phyloP scores from a whole-genome alignment of 2,113 vertebrate genomes.

The Vulpes ferrilata region DNA sequence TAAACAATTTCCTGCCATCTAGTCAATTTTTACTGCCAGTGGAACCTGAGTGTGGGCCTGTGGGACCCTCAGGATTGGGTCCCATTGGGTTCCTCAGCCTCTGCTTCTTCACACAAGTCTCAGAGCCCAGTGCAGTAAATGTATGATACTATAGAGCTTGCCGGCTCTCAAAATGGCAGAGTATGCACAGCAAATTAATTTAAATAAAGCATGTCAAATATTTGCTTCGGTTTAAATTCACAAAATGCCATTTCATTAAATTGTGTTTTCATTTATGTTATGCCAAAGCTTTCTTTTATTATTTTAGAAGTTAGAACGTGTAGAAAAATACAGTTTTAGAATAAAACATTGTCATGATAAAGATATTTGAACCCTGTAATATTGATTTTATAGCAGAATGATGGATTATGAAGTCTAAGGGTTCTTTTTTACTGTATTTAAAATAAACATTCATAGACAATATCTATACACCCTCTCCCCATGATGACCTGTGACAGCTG shows the following conservation, averaged over 20 bases:
- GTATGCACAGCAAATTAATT: constrained; percentile 65
- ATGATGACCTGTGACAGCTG: background rate
- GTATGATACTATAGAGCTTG: background rate
- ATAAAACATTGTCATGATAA: constrained; percentile 42
- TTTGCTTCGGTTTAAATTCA: constrained; percentile 74
- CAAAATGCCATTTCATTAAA: constrained; percentile 69
- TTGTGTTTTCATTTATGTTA: constrained; percentile 70
- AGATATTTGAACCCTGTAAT: constrained; percentile 49
- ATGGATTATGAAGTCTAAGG: constrained; percentile 33
- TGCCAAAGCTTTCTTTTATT: constrained; percentile 42
- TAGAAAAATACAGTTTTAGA: constrained; percentile 45
- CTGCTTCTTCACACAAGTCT: background rate
- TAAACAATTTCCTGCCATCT: constrained; percentile 1
- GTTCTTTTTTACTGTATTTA: constrained; percentile 49
- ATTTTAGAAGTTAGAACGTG: constrained; percentile 55
- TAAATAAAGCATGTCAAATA: constrained; percentile 73
- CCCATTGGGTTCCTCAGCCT: background rate
- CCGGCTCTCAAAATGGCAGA: background rate
- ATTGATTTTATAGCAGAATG: constrained; percentile 39
- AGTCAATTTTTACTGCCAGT: background rate
- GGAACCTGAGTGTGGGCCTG: background rate
- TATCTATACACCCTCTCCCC: background rate
- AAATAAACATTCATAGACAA: constrained; percentile 21
- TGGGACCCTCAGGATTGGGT: background rate
- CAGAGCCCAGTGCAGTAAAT: background rate